Base-by-base conservation (phyloP, 2,888 invertebrate species). In the Teinopalpus imperialis region DNA sequence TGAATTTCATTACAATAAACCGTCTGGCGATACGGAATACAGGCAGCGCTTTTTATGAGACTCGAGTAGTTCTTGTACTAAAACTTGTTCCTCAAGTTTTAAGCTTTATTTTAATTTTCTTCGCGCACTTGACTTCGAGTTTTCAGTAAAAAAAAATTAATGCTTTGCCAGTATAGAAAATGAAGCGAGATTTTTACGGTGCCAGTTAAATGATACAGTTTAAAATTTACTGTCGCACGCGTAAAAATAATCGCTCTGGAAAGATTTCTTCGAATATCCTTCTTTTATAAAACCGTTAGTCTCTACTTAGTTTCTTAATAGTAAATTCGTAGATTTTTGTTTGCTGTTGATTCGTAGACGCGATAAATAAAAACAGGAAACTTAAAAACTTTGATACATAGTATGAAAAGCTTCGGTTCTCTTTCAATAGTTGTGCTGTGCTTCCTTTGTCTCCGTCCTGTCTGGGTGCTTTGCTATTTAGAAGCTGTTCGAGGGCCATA, bases 31-130 rank as follows among this genome's bases (percentile, higher is more conserved):
- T 70, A 76, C 71, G 71, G 66, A 65, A 67, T 69, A 73, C 72
- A 72, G 71, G 66, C 59, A 65, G 67, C 63, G 66, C 66, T 81
- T 83, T 85, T 83, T 79, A 78, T 66, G 74, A 69, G 61, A 52
- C 61, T 62, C 65, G 49, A 71, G 72, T 66, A 64, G 57, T 55
- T 55, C 63, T 66, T 57, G 66, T 68, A 74, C 70, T 78, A 74
- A 79, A 81, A 81, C 73, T 82, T 77, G 76, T 53, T 69, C 74
- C 73, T 61, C 70, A 74, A 83, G 72, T 81, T 82, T 74, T 67
- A 76, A 76, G 77, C 77, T 83, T 79, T 79, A 82, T 83, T 87
- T 87, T 87, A 85, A 87, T 87, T 86, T 85, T 77, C 74, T 67
- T 69, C 63, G 69, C 71, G 64, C 67, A 69, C 53, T 54, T 53